phyloP scores from a whole-genome alignment of 2,888 invertebrate species.

The Gastrophysa polygoni region DNA sequence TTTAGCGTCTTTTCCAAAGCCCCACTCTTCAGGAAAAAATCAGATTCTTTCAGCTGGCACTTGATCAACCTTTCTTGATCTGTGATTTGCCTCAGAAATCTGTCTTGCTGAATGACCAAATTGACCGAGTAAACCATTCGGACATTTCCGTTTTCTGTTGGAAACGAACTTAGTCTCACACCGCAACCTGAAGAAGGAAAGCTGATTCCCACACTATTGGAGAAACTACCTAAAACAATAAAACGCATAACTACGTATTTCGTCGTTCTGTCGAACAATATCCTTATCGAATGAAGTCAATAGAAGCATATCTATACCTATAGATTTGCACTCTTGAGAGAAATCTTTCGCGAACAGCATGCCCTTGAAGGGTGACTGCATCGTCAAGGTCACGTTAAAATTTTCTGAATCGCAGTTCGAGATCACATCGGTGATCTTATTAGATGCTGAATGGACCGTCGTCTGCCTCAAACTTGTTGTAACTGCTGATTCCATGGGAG shows the following conservation, averaged over 20 bases:
- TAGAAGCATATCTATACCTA: conserved; percentile 59
- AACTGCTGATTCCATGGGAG: conserved; percentile 39
- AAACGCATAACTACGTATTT: too few species aligned
- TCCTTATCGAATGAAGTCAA: neutral
- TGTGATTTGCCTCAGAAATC: conserved; percentile 72
- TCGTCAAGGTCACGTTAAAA: conserved; percentile 66
- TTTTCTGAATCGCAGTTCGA: conserved; percentile 68
- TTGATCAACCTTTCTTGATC: conserved; percentile 71
- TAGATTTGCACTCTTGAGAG: conserved; percentile 70
- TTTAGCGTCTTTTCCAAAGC: conserved; percentile 63
- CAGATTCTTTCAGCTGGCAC: conserved; percentile 65
- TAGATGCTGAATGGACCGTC: conserved; percentile 51
- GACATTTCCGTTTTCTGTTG: conserved; percentile 56
- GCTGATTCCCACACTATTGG: conserved; percentile 52
- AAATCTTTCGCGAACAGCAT: conserved; percentile 78
- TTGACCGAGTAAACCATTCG: conserved; percentile 70
- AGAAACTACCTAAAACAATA: conserved; percentile 30
- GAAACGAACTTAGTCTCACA: conserved; percentile 63
- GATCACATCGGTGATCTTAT: conserved; percentile 65
- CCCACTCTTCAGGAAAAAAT: conserved; percentile 63
- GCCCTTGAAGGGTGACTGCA: conserved; percentile 72
- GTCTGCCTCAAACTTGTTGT: conserved; percentile 42
- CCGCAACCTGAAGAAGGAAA: conserved; percentile 73
- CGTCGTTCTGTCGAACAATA: too few species aligned
- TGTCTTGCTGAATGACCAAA: conserved; percentile 77